These are phyloP conservation scores for Apteryx mantelli DNA, from an alignment of 2,113 vertebrate species.

Conservation along the genomic window DNA sequence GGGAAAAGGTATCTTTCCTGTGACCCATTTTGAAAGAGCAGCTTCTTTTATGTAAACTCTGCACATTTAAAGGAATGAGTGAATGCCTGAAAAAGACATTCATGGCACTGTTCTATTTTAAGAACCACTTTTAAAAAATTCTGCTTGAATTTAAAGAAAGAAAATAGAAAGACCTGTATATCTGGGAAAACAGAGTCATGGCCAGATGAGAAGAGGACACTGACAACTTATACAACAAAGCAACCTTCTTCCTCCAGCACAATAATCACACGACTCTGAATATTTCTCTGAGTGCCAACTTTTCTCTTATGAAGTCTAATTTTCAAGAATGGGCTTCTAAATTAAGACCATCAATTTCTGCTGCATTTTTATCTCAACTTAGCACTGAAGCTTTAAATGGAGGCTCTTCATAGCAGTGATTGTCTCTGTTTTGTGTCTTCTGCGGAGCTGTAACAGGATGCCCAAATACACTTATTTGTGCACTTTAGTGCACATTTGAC, in stretches of 20 bases:
- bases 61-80: not conserved
- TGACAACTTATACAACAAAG: not conserved
- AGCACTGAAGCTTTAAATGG: not conserved
- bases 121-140: not conserved
- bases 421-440: not conserved
- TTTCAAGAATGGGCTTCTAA: not conserved
- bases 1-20: not conserved
- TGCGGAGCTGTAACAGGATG: not conserved
- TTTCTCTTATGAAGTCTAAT: not conserved
- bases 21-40: not conserved
- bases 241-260: not conserved
- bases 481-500: not conserved
- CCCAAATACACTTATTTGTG: not conserved
- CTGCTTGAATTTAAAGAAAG: not conserved
- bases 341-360: not conserved
- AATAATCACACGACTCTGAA: not conserved
- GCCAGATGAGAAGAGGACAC: not conserved
- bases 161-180: not conserved
- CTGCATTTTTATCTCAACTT: not conserved
- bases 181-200: not conserved
- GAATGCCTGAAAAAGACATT: not conserved
- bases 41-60: not conserved
- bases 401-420: rapidly evolving
- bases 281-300: not conserved
- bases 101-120: not conserved